Evolutionary conservation across 2,113 vertebrate species (phyloP).

Genomic region (Lycocorax pyrrhopterus): DNA sequence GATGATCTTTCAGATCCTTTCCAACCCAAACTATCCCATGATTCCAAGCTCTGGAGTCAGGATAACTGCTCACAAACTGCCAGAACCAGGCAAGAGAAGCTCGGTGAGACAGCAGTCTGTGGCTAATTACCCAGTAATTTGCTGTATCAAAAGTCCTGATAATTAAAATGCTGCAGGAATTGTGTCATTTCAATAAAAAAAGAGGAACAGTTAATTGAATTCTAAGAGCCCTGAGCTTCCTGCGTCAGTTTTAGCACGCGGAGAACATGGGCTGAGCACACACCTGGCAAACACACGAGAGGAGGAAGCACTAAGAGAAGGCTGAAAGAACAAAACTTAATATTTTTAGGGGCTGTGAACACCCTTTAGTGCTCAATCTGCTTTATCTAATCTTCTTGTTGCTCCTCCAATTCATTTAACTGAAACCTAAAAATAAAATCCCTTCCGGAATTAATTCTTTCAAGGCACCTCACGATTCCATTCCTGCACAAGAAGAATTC

Average conservation of each 20-base stretch:
- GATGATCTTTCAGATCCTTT: neutral
- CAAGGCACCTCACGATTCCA: neutral
- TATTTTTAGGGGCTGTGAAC: neutral
- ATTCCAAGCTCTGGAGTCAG: neutral
- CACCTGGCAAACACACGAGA: neutral
- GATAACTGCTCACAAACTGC: neutral
- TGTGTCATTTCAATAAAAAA: neutral
- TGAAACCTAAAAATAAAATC: neutral
- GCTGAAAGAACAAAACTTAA: neutral
- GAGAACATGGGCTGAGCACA: neutral
- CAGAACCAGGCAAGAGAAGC: neutral
- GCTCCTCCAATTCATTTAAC: neutral
- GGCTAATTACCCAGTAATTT: neutral
- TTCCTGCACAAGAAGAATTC: neutral
- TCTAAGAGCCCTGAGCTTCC: neutral
- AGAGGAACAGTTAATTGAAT: neutral
- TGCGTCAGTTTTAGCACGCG: accelerated
- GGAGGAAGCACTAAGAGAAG: neutral
- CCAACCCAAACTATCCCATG: neutral
- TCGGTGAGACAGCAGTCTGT: neutral
- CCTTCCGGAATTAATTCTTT: neutral
- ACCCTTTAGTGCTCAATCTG: neutral
- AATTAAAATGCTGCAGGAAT: neutral
- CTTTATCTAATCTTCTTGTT: neutral
- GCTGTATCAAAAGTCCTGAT: neutral